A percentile compares a stretch with the other conserved stretches of the same genome.
These are phyloP conservation scores for Varecia variegata DNA, from an alignment of 2,797 vertebrate genomes.

Conservation along the genomic window DNA sequence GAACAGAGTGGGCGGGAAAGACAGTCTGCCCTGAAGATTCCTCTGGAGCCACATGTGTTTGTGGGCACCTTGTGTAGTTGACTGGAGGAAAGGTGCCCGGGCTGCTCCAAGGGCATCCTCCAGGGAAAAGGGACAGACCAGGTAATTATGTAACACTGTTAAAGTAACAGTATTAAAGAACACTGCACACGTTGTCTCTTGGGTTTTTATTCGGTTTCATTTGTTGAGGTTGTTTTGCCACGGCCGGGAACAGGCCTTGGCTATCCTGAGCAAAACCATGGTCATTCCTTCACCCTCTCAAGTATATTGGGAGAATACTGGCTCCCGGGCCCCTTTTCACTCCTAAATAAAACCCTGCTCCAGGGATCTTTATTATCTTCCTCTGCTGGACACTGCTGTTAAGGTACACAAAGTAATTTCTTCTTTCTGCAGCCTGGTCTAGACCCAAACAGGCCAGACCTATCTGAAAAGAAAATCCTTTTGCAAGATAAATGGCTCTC, in stretches of 20 bases:
- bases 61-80: background rate
- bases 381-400: background rate
- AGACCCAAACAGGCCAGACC: background rate
- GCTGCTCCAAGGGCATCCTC: background rate
- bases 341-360: constrained; percentile 54
- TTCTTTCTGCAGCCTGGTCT: background rate
- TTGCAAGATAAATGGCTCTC: background rate
- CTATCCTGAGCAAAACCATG: constrained; percentile 71
- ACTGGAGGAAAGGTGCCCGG: background rate
- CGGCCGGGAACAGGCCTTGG: constrained; percentile 62
- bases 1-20: background rate
- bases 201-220: constrained; percentile 71
- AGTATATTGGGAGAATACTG: constrained; percentile 38
- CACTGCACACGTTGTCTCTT: constrained; percentile 38
- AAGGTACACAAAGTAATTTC: background rate
- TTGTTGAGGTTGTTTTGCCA: constrained; percentile 71
- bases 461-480: background rate
- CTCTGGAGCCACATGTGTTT: background rate
- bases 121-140: background rate
- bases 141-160: background rate
- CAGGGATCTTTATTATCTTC: constrained; percentile 38
- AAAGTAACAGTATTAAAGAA: background rate
- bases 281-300: constrained; percentile 63
- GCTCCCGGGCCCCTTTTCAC: constrained; percentile 1
- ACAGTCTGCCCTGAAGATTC: background rate